These are phyloP conservation scores for Numida meleagris DNA, from an alignment of 2,113 vertebrate species.

Conservation along the genomic window DNA sequence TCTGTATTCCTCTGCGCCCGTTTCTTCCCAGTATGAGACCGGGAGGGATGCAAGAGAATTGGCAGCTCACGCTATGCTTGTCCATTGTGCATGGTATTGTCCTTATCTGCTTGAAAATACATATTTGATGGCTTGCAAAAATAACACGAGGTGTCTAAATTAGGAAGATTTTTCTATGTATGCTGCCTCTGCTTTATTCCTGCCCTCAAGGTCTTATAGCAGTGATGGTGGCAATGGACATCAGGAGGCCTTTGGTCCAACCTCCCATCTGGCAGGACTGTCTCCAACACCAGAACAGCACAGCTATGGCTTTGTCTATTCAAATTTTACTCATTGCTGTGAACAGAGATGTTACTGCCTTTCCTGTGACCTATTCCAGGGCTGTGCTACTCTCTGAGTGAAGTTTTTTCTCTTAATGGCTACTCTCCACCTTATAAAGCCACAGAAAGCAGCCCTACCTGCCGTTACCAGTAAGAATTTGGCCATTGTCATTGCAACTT, in stretches of 20 bases:
- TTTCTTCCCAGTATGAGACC: not conserved
- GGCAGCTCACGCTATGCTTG: not conserved
- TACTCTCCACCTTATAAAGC: not conserved
- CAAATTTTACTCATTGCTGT: not conserved
- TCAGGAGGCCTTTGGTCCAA: not conserved
- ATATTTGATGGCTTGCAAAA: not conserved
- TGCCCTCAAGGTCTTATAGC: not conserved
- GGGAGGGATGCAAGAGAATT: not conserved
- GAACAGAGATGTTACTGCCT: not conserved
- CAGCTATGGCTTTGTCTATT: not conserved
- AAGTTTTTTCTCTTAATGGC: not conserved
- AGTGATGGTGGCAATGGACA: not conserved
- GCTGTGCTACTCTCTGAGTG: not conserved
- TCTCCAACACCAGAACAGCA: not conserved
- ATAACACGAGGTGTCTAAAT: not conserved
- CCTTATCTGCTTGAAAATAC: not conserved
- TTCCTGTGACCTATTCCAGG: not conserved
- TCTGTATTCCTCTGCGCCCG: not conserved
- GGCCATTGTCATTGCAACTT: fast-evolving
- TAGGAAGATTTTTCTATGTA: not conserved
- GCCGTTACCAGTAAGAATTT: not conserved
- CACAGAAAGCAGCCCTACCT: not conserved
- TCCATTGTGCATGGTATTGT: not conserved
- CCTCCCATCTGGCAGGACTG: not conserved
- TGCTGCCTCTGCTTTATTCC: not conserved